Evolutionary conservation across 2,797 vertebrate species (phyloP).

Genomic region (Gymnoscopelus microlampas): DNA sequence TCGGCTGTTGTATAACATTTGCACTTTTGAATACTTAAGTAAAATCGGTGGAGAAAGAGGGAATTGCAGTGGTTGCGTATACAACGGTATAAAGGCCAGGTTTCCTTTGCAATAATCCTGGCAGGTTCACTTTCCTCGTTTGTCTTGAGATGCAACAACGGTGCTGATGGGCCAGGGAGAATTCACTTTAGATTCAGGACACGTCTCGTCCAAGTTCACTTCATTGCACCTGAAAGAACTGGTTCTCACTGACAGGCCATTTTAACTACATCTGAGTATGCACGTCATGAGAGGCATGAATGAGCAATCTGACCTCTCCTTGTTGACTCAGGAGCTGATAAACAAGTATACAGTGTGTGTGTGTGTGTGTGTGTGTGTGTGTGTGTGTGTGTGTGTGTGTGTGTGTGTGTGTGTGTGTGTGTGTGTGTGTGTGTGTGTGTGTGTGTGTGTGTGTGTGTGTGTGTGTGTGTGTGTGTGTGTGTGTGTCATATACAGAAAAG

Average conservation of each 20-base stretch:
- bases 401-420: no score
- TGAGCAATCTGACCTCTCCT: slow-evolving; percentile 70
- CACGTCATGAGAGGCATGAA: slow-evolving; percentile 56
- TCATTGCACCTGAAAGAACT: slow-evolving; percentile 73
- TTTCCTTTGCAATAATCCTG: slow-evolving; percentile 10
- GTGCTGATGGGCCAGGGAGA: slow-evolving; percentile 48
- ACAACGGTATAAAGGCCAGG: neutral
- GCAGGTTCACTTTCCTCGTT: slow-evolving; percentile 34
- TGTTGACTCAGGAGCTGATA: slow-evolving; percentile 63
- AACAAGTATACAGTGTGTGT: slow-evolving; percentile 39
- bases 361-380: no score
- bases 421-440: no score
- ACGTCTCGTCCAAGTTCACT: slow-evolving; percentile 70
- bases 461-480: no score
- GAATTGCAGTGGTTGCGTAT: slow-evolving; percentile 17
- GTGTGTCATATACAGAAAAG: slow-evolving; percentile 22
- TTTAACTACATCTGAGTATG: slow-evolving; percentile 62
- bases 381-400: no score
- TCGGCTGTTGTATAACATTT: no score
- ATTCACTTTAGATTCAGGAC: slow-evolving; percentile 71
- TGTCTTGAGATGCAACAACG: slow-evolving; percentile 30
- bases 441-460: no score
- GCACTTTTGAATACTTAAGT: no score
- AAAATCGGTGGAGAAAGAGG: slow-evolving; percentile 37
- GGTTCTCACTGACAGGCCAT: slow-evolving; percentile 74